Evolutionary conservation across 2,888 invertebrate genomes (phyloP).

Genomic region (Cantharis rufa): DNA sequence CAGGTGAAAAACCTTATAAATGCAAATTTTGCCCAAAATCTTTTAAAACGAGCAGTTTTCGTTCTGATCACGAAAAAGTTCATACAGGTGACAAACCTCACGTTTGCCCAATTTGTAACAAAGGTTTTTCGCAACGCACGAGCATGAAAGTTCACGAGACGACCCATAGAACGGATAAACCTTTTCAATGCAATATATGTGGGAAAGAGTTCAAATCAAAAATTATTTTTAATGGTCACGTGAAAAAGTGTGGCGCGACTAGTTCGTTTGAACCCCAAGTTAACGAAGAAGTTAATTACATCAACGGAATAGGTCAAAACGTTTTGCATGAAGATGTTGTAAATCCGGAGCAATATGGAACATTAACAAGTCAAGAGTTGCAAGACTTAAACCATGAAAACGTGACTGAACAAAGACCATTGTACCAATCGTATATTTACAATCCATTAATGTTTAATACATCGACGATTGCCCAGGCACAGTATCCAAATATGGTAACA

Average conservation of each 20-base stretch:
- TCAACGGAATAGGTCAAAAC: no score
- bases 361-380: no score
- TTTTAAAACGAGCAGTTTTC: background rate
- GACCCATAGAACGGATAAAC: background rate
- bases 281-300: no score
- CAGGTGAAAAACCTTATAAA: background rate
- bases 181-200: background rate
- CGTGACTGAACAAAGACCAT: no score
- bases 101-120: background rate
- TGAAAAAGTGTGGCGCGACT: background rate
- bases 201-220: background rate
- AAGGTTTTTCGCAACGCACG: conserved; percentile 4
- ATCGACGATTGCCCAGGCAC: no score
- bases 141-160: background rate
- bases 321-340: no score
- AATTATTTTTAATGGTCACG: background rate
- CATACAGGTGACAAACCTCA: conserved; percentile 9
- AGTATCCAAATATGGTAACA: no score
- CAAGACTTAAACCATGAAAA: no score
- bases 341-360: no score
- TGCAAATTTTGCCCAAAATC: background rate
- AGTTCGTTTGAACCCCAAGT: no score
- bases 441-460: no score
- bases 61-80: conserved; percentile 1
- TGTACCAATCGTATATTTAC: no score